Conservation (phyloP, 2,888 invertebrate genomes). For the Chalcosyrphus nemorum region DNA sequence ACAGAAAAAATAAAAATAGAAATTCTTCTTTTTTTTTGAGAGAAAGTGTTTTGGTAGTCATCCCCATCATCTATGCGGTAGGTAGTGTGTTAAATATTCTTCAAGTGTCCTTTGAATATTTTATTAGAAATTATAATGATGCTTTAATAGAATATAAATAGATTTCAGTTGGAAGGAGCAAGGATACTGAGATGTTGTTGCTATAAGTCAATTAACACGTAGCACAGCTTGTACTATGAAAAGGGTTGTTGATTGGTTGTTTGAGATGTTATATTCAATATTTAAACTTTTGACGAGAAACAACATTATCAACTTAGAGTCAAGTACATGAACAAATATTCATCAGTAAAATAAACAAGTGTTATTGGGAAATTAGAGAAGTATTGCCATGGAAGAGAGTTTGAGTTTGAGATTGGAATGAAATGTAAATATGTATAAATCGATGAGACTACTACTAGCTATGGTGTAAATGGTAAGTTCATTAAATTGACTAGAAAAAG, state of each 20-base stretch:
- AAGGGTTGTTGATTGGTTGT: neutral
- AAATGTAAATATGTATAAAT: no score
- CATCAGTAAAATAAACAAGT: neutral
- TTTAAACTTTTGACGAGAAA: neutral
- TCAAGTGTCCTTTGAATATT: conserved; percentile 14
- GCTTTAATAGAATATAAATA: neutral
- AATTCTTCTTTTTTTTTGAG: no score
- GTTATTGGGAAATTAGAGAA: neutral
- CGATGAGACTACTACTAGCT: no score
- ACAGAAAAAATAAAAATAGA: neutral
- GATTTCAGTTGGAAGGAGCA: neutral
- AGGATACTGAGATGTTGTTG: neutral
- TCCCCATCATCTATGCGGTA: neutral
- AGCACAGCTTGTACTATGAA: neutral
- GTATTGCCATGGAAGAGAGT: no score
- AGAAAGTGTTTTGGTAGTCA: neutral
- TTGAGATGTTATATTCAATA: neutral
- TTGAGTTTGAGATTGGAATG: no score
- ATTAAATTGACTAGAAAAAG: no score
- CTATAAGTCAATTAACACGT: neutral
- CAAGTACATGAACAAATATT: neutral
- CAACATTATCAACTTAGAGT: neutral
- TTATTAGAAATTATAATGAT: conserved; percentile 14
- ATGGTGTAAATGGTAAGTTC: no score
- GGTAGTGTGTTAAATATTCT: neutral